Conservation (phyloP, 2,888 invertebrate species). For the Diarsia brunnea region DNA sequence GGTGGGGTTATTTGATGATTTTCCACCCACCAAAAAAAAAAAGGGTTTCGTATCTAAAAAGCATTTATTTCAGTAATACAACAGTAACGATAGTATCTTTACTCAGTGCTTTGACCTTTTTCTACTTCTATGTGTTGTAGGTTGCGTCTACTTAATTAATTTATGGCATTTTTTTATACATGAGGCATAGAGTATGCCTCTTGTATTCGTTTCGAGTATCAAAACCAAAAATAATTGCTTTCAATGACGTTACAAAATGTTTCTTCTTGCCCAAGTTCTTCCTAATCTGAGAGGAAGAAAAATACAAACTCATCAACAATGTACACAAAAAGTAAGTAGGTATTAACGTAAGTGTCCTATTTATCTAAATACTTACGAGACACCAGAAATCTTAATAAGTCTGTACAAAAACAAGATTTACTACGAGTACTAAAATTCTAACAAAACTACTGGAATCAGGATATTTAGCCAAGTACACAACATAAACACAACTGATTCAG, state of each 20-base stretch:
- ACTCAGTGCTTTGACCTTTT: not conserved
- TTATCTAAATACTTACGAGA: not conserved
- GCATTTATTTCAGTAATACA: not conserved
- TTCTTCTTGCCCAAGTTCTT: not conserved
- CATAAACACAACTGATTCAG: conserved; percentile 34
- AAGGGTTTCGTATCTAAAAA: not conserved
- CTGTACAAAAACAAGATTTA: conserved; percentile 33
- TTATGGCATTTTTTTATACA: not conserved
- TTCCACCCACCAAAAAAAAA: too few relatives aligned
- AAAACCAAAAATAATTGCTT: not conserved
- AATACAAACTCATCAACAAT: not conserved
- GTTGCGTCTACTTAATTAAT: not conserved
- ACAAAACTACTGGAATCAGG: not conserved
- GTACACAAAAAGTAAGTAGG: not conserved
- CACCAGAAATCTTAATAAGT: conserved; percentile 3
- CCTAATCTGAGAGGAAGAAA: not conserved
- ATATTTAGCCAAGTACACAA: conserved; percentile 13
- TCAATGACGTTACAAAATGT: not conserved
- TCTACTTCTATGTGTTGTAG: not conserved
- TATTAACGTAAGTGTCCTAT: not conserved
- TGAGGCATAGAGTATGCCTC: too few relatives aligned
- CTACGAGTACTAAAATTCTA: conserved; percentile 4
- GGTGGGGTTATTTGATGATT: too few relatives aligned
- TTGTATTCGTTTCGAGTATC: not conserved
- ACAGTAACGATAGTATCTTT: not conserved